Percentiles rank a stretch among this genome's conserved stretches.
Evolutionary conservation across 2,113 vertebrate genomes (phyloP).

Genomic region (Poicephalus meyeri): DNA sequence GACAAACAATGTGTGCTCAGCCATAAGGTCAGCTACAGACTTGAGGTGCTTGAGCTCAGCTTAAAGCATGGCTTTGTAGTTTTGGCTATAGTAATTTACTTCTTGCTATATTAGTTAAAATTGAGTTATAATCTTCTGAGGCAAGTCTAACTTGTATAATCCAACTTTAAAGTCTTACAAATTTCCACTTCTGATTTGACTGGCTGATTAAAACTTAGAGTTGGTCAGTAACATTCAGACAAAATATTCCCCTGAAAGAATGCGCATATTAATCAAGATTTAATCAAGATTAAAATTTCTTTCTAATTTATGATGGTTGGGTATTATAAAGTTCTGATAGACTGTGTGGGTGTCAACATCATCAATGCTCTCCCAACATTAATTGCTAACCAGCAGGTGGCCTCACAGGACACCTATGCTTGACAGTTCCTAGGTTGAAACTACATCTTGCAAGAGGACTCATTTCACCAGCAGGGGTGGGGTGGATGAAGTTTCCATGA

Average conservation of each 20-base stretch:
- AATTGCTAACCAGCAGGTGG: background rate
- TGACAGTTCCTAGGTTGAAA: background rate
- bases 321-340: background rate
- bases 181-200: background rate
- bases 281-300: background rate
- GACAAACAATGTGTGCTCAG: background rate
- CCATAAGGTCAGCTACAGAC: background rate
- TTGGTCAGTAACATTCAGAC: background rate
- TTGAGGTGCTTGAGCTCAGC: background rate
- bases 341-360: background rate
- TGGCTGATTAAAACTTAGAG: background rate
- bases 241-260: background rate
- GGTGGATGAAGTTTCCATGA: background rate
- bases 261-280: background rate
- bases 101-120: background rate
- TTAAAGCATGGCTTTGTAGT: background rate
- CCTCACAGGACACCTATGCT: background rate
- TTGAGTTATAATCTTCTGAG: background rate
- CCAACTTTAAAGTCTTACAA: background rate
- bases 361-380: background rate
- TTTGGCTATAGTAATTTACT: background rate
- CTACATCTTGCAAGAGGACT: background rate
- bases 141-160: background rate
- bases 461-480: background rate
- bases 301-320: background rate